Base-by-base conservation (phyloP, 2,113 vertebrate species). In the Gasterosteus aculeatus region DNA sequence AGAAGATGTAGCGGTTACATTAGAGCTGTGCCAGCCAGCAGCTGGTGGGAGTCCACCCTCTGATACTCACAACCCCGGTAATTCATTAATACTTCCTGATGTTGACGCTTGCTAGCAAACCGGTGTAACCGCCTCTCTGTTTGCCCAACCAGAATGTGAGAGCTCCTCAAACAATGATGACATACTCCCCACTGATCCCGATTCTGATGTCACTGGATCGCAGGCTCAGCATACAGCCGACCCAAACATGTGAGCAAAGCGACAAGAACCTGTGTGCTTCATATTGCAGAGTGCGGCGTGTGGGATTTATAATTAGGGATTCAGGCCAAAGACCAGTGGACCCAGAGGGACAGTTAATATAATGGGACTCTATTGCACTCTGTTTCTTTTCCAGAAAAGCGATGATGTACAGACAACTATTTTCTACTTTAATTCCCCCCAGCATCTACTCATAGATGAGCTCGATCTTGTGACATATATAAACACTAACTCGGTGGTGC, bases 121-220 rank as follows among this genome's bases (percentile, higher is more conserved):
- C 22, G 12, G 26, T 46, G 5, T 38, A 12, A 42, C 41, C 3
- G 8, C 58, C 33, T 58, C 3, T 39, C 31, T 69, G 14, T 46
- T 12, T 54, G n/a, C 58, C 29, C 15, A 9, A 63, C 2, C 60
- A 87, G 85, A 73, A 47, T 56, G 42, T 74, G 59, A 64, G 29
- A 42, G 47, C 39, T 68, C 22, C 57, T 7, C 58, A 7, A 58
- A 80, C 19, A 44, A 57, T 33, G 64, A 35, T 9, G 65, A 75
- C 10, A 18, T 66, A 61, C 71, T 41, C 0, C 58, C 51, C 10
- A 8, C 46, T 11, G 64, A 78, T 49, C 49, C 77, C 11, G 61
- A 78, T 49, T 44, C 77, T 42, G 42, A 56, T 60, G 57, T 64
- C 56, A 65, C 61, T 51, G 63, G 35, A 42, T 31, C 26, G 39